These are phyloP conservation scores for Pachycephus smyrnensis DNA, from an alignment of 2,888 invertebrate genomes.

Conservation along the genomic window DNA sequence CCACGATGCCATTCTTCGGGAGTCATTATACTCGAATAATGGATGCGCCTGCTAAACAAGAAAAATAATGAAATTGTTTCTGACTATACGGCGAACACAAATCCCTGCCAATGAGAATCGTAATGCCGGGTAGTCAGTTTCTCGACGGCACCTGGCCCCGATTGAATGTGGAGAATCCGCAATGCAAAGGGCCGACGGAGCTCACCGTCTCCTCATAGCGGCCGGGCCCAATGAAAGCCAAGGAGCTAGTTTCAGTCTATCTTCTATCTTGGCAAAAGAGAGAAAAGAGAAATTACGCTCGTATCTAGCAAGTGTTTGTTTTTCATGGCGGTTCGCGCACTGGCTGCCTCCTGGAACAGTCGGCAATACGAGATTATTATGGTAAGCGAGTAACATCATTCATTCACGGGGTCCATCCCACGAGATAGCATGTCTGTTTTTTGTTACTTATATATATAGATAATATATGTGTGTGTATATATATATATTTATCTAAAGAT, in stretches of 20 bases:
- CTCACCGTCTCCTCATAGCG: constrained; percentile 3
- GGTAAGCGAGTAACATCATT: constrained; percentile 38
- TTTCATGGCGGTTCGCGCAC: background rate
- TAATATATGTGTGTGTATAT: too few species aligned
- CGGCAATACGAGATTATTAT: constrained; percentile 36
- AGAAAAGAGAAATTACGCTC: background rate
- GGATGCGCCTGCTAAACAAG: background rate
- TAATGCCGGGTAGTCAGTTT: constrained; percentile 19
- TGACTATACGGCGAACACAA: background rate
- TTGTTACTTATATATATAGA: background rate
- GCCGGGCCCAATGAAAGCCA: constrained; percentile 17
- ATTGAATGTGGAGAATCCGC: constrained; percentile 26
- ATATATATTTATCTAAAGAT: background rate
- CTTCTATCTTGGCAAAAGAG: background rate
- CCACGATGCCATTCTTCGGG: background rate
- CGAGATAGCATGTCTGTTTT: background rate
- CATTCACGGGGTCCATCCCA: constrained; percentile 8
- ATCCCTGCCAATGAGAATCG: background rate
- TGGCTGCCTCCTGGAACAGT: constrained; percentile 17
- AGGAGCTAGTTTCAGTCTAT: background rate
- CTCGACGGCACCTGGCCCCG: constrained; percentile 17
- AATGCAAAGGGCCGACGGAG: constrained; percentile 18
- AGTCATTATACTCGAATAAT: background rate
- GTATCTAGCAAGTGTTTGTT: background rate
- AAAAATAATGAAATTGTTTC: background rate